These are phyloP conservation scores for Dicyrtomina minuta DNA, from an alignment of 2,888 invertebrate species.

Conservation along the genomic window DNA sequence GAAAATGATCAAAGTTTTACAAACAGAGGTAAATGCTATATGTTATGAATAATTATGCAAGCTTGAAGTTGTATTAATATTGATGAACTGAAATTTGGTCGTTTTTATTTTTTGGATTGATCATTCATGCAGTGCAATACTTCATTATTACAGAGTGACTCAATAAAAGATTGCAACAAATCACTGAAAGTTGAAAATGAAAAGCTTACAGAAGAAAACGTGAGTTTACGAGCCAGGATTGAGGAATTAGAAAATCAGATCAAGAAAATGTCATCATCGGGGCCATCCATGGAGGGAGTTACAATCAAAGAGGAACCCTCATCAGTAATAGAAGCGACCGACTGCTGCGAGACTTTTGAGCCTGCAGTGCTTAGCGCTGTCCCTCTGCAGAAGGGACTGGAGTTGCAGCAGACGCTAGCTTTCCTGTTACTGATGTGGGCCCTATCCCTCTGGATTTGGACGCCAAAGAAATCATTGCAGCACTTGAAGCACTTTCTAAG, in stretches of 20 bases:
- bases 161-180: conserved; percentile 34
- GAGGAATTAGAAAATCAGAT: conserved; percentile 44
- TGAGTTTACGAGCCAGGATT: conserved; percentile 35
- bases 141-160: conserved; percentile 37
- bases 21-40: conserved; percentile 36
- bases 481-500: conserved; percentile 47
- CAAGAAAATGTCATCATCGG: conserved; percentile 20
- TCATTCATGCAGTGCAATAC: no score
- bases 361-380: conserved; percentile 53
- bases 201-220: conserved; percentile 43
- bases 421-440: conserved; percentile 46
- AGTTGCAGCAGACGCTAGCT: conserved; percentile 44
- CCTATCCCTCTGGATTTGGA: conserved; percentile 48
- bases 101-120: no score
- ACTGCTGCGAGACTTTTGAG: conserved; percentile 44
- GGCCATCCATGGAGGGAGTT: not conserved
- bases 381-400: conserved; percentile 54
- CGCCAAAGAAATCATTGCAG: conserved; percentile 48
- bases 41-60: not conserved
- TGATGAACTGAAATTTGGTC: no score
- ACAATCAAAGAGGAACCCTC: conserved; percentile 26
- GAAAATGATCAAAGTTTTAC: conserved; percentile 41
- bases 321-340: conserved; percentile 18
- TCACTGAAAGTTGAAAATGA: conserved; percentile 33
- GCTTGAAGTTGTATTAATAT: not conserved